Evolutionary conservation across 2,113 vertebrate species (phyloP), one percentile per base, ranked within the genome.

Genomic region (Manacus vitellinus): DNA sequence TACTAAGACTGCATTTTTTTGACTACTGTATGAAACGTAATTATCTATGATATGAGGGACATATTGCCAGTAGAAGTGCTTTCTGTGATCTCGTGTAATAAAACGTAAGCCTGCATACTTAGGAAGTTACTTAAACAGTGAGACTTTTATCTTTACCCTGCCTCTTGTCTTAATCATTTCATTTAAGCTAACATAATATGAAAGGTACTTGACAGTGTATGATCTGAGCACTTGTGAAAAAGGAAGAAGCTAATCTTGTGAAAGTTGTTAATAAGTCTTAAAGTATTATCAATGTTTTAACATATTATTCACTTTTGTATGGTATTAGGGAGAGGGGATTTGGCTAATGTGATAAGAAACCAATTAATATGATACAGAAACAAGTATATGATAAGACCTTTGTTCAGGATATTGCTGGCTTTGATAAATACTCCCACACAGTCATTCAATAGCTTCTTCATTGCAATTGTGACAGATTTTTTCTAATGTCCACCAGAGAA

Each of bases 291-390:
- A 92, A 16, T 4, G 5, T 79, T 95, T 97, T 94, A 97, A 87
- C 46, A 51, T 95, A 89, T 88, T 97, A 85, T 67, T 95, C 75
- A 68, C 49, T 97, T 96, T 95, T 51, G 58, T 86, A 65, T 71
- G 67, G 61, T 88, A 82, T 81, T 93, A 96, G 43, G 39, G 59
- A 94, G 44, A 95, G 49, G 68, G 52, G 83, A 95, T 88, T 96
- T 97, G 66, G 62, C 43, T 95, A 91, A 90, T 91, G 41, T 96
- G 97, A 97, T 98, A 98, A 97, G 96, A 96, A 97, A 95, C 76
- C 90, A 98, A 97, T 98, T 97, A 97, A 85, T 82, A 82, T 92
- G 67, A 85, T 85, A 80, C 66, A 89, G 91, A 93, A 95, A 88
- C 37, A 94, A 96, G 79, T 92, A 56, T 92, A 89, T 73, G 94